Conservation (phyloP, 2,888 invertebrate genomes). For the Euplagia quadripunctaria region DNA sequence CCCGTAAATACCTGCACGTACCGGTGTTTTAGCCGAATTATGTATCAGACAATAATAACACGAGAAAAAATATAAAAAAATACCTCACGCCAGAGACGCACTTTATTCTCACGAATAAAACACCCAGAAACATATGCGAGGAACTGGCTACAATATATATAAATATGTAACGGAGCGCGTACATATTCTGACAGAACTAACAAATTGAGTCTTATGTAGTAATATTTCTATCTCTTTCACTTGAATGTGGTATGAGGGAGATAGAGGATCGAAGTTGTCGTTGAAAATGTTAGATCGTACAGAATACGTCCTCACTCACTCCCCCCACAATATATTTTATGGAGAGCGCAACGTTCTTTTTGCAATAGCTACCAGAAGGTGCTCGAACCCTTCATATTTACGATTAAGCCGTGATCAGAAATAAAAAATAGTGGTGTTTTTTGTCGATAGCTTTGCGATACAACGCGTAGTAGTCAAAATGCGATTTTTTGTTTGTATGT, state of each 20-base stretch:
- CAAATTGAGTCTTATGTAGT: constrained; percentile 8
- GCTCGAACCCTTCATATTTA: constrained; percentile 86
- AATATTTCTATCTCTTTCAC: constrained; percentile 36
- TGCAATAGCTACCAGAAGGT: constrained; percentile 86
- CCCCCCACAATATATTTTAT: constrained; percentile 83
- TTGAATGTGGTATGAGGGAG: constrained; percentile 32
- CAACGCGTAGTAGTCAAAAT: constrained; percentile 53
- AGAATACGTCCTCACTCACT: constrained; percentile 46
- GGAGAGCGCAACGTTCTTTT: constrained; percentile 84
- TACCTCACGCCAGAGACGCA: constrained; percentile 61
- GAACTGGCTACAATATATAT: constrained; percentile 76
- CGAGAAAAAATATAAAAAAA: constrained; percentile 57
- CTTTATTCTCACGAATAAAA: constrained; percentile 80
- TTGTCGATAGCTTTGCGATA: constrained; percentile 79
- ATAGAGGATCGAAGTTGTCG: constrained; percentile 40
- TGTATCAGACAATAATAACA: constrained; percentile 58
- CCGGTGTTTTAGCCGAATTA: constrained; percentile 52
- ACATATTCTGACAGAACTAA: constrained; percentile 26
- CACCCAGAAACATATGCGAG: constrained; percentile 79
- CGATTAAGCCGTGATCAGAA: constrained; percentile 87
- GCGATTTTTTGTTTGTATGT: constrained; percentile 48
- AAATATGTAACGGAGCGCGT: constrained; percentile 71
- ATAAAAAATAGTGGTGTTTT: constrained; percentile 82
- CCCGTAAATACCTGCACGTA: constrained; percentile 57
- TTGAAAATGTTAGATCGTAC: constrained; percentile 24